Base-by-base conservation (phyloP, 2,888 invertebrate species). In the Rutpela maculata region DNA sequence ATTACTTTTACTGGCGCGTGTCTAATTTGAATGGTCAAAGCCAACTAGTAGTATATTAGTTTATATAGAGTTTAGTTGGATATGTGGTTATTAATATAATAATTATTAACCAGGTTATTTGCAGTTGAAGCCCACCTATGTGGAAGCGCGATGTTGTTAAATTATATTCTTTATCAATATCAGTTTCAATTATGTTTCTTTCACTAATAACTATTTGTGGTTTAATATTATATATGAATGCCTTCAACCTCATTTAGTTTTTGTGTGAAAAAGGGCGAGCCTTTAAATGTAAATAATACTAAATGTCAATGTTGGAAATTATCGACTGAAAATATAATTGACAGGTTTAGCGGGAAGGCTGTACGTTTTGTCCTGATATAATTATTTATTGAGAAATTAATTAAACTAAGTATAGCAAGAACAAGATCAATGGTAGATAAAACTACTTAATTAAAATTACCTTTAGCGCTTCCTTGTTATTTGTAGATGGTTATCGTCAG, bases 1-100 rank as follows among this genome's bases (percentile, higher is more conserved):
- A 81, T 80, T 70, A 75, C 50, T 74, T 77, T 79, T 81, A 82
- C 77, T 80, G 83, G 83, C 82, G 84, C 83, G 83, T 85, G 84
- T 84, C 85, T 83, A 85, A 85, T 85, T 83, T 22, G 81, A 84
- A 81, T 82, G 81, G 84, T 82, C 84, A 84, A 82, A 83, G 63
- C 82, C 81, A 84, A 82, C 78, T 77, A 62, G 62, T 31, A 50
- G n/a, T 50, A n/a, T 15, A 35, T 7, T 35, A 7, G 31, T 35
- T 35, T 35, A 35, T 35, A 9, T 35, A 35, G 31, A 35, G 31
- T 2, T 62, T n/a, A 62, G 31, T 31, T 31, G 15, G 12, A 22
- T 31, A 62, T 31, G 50, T 50, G 50, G n/a, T 22, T 22, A 26
- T 57, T 62, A 31, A 31, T n/a, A 62, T 62, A 62, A 62, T 62